Evolutionary conservation across 2,113 vertebrate species (phyloP).

Genomic region (Odocoileus virginianus): DNA sequence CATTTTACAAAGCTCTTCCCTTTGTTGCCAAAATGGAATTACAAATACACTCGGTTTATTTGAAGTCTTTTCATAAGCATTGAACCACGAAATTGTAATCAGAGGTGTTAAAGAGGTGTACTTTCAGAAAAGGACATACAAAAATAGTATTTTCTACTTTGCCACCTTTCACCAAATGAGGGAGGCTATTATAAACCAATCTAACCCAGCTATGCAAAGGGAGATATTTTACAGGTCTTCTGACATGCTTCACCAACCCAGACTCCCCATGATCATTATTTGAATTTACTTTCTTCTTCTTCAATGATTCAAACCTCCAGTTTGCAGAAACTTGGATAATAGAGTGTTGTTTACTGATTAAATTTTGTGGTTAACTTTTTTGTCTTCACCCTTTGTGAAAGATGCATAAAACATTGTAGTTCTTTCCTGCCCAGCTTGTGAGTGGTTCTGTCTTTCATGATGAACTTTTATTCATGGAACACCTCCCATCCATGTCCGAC

Average conservation of each 20-base stretch:
- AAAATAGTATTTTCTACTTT: neutral
- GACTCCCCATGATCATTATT: neutral
- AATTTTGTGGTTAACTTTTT: neutral
- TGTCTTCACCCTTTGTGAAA: neutral
- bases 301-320: neutral
- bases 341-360: neutral
- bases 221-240: neutral
- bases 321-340: neutral
- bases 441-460: neutral
- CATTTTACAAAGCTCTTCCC: neutral
- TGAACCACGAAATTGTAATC: conserved; percentile 42
- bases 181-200: neutral
- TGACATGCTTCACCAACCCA: neutral
- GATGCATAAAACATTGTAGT: neutral
- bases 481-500: neutral
- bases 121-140: conserved; percentile 10
- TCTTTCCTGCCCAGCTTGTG: neutral
- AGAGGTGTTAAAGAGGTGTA: conserved; percentile 27
- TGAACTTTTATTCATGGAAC: neutral
- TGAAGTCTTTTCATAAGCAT: neutral
- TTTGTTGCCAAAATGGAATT: neutral
- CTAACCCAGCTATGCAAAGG: neutral
- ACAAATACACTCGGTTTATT: conserved; percentile 25
- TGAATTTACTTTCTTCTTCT: neutral
- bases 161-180: neutral